phyloP scores from a whole-genome alignment of 1,140 invertebrate genomes.

The Pseudomyrmex pallidus region DNA sequence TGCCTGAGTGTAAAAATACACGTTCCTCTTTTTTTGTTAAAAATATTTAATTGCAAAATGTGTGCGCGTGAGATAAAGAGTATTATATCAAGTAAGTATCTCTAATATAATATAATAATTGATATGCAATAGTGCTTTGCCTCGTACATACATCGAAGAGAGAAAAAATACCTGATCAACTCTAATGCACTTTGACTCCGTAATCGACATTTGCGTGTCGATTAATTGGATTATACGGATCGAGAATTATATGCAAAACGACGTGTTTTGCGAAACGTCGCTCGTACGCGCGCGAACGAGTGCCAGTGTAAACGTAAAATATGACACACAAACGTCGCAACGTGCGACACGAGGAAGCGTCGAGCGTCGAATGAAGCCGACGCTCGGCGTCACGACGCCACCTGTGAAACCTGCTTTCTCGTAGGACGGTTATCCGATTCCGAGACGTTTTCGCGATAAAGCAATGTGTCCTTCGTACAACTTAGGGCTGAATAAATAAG shows the following conservation, averaged over 20 bases:
- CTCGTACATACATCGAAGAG: not conserved
- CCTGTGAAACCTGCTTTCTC: conserved; percentile 41
- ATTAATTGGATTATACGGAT: conserved; percentile 2
- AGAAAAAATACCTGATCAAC: conserved; percentile 23
- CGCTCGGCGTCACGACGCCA: conserved; percentile 71
- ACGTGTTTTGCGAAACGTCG: not conserved
- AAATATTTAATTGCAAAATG: not conserved
- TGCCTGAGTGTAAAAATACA: not conserved
- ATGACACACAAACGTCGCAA: conserved; percentile 17
- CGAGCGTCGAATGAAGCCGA: conserved; percentile 73
- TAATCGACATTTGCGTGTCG: not conserved
- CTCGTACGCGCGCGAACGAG: not conserved
- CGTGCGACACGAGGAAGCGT: conserved; percentile 72
- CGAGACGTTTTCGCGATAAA: not conserved
- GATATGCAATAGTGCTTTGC: not conserved
- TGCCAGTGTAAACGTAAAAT: not conserved
- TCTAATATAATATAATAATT: not conserved
- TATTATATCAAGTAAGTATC: not conserved
- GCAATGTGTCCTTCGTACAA: not conserved
- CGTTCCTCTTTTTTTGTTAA: not conserved
- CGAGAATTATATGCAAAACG: not conserved
- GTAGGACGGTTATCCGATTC: not conserved
- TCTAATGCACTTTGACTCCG: not conserved
- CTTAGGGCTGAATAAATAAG: not conserved
- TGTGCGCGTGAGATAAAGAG: not conserved